Base-by-base conservation (phyloP, 2,113 vertebrate species). In the Dunckerocampus dactyliophorus region DNA sequence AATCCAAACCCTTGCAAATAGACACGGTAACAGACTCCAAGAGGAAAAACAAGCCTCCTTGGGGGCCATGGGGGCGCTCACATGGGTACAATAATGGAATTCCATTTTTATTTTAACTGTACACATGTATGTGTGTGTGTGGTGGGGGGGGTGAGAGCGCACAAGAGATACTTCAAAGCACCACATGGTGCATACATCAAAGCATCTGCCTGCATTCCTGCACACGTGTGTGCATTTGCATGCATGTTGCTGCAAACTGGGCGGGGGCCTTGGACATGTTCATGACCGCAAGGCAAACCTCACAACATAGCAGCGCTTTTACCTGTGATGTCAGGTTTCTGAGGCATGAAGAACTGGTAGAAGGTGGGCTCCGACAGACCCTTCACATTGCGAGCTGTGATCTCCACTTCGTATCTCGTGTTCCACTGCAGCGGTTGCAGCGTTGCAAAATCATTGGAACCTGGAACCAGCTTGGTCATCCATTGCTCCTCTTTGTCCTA, bases 401-500 rank as follows among this genome's bases (percentile, higher is more conserved):
- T 98, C 79, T 99, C 95, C 58, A 98, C 96, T 87, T 98, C 95
- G 0, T 99, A 98, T 54, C 92, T 92, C 59, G 94, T 94, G 78
- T 96, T 98, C 97, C 97, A 99, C 1, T 98, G 95, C 39, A 99
- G 93, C 28, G 94, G 93, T 77, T 98, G 94, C 74, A 99, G 85
- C 78, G 96, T 90, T 11, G 97, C 95, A 19, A 94, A 94, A 60
- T 99, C 96, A 65, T 91, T 95, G 17, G 89, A 91, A n/a, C 96
- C 96, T 0, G 95, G 93, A 0, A 98, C 92, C 14, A 94, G 92
- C 84, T 97, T 97, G 76, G 95, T 95, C 88, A 97, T 90, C 97
- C 97, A 99, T 69, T 95, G 95, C 11, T 97, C 96, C 87, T 98
- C 96, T 71, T 96, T 98, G 75, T 98, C 96, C 94, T 97, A 92